A percentile compares a stretch with the other conserved stretches of the same genome.
Conservation (phyloP, 2,797 vertebrate species). For the Paguma larvata region DNA sequence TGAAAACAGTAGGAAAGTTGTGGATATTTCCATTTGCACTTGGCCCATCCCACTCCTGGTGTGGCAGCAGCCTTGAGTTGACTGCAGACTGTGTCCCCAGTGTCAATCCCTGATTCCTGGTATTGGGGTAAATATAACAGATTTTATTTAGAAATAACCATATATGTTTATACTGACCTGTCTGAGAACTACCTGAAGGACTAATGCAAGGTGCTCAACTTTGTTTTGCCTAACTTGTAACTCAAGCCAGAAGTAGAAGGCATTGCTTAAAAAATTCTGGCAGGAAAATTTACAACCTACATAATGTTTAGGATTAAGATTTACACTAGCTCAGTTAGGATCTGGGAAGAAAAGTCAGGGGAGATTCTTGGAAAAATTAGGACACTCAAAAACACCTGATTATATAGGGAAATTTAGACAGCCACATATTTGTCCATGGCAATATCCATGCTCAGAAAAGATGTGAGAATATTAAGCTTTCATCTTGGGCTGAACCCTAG, state of each 20-base stretch:
- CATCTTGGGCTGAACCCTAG: not conserved
- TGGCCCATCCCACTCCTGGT: too few species aligned
- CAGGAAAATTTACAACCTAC: not conserved
- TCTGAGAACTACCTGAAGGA: not conserved
- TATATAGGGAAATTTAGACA: not conserved
- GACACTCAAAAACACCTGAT: not conserved
- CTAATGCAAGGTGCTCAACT: not conserved
- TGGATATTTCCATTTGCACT: not conserved
- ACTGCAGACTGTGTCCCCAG: not conserved
- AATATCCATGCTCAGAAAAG: not conserved
- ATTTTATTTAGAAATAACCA: not conserved
- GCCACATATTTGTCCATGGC: not conserved
- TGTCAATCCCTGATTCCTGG: not conserved
- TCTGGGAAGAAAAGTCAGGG: not conserved
- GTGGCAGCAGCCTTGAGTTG: not conserved
- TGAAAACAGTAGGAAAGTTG: not conserved
- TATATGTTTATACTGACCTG: not conserved
- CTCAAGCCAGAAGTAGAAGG: not conserved
- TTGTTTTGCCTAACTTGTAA: not conserved
- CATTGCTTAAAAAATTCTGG: not conserved
- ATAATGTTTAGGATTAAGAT: not conserved
- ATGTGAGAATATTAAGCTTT: not conserved
- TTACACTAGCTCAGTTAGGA: not conserved
- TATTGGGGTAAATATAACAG: not conserved
- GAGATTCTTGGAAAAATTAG: not conserved